A percentile compares a stretch with the other conserved stretches of the same genome.
phyloP scores from a whole-genome alignment of 2,888 invertebrate genomes.

The Dryocosmus kuriphilus region DNA sequence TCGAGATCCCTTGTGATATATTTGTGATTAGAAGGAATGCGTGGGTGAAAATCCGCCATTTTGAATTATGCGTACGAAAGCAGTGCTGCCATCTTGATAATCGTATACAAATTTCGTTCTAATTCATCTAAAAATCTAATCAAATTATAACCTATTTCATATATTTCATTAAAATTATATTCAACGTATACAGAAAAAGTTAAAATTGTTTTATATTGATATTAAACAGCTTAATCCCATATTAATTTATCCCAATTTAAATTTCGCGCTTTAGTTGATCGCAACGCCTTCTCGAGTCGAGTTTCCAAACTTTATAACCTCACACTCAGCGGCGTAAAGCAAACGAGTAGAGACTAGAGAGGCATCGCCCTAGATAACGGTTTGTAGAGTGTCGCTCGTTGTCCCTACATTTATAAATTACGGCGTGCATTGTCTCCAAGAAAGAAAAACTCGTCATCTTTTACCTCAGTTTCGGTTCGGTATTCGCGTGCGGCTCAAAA shows the following conservation, averaged over 20 bases:
- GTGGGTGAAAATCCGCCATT: background rate
- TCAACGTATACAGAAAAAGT: background rate
- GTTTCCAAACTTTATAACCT: slow-evolving; percentile 33
- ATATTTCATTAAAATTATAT: background rate
- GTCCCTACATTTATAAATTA: slow-evolving; percentile 56
- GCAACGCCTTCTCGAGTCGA: slow-evolving; percentile 8
- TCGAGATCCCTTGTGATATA: too few species aligned
- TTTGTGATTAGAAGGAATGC: background rate
- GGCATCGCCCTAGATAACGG: slow-evolving; percentile 76
- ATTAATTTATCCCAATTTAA: background rate
- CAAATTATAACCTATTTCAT: background rate
- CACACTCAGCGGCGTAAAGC: slow-evolving; percentile 53
- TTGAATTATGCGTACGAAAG: background rate
- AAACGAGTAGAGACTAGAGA: slow-evolving; percentile 68
- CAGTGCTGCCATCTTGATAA: background rate
- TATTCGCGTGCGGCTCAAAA: slow-evolving; percentile 14
- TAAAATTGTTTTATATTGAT: background rate
- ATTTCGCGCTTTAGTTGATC: background rate
- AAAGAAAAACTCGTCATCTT: slow-evolving; percentile 36
- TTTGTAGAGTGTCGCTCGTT: slow-evolving; percentile 69
- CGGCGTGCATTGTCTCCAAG: slow-evolving; percentile 43
- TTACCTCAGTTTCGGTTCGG: background rate
- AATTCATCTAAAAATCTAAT: background rate
- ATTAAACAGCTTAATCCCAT: background rate
- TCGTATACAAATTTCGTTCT: background rate